These are phyloP conservation scores for Aurelia coerulea DNA, from an alignment of 30 jellyfish, hydroid and myxozoan genomes.

Conservation along the genomic window DNA sequence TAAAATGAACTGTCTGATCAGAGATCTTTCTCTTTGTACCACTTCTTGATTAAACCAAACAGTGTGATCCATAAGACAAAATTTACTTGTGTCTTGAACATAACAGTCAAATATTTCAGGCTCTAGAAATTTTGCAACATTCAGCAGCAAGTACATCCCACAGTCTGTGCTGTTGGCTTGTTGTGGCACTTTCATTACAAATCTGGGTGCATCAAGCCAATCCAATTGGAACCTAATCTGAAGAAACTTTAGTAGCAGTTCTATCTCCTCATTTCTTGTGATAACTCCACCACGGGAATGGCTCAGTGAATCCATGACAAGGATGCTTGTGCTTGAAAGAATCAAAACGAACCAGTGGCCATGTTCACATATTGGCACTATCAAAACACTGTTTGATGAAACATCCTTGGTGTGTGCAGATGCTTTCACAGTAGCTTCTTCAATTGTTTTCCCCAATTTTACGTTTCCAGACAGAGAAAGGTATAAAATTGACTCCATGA, in stretches of 20 bases:
- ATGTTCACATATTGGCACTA: conserved; percentile 43
- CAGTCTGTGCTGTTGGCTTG: conserved; percentile 47
- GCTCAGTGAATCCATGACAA: conserved; percentile 52
- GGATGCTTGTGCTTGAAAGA: conserved; percentile 18
- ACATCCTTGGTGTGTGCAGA: conserved; percentile 24
- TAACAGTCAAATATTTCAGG: background rate
- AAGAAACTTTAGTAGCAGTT: background rate
- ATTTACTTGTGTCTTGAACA: too few species aligned
- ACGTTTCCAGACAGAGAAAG: conserved; percentile 18
- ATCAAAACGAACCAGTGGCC: conserved; percentile 41
- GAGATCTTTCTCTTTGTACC: too few species aligned
- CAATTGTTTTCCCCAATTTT: conserved; percentile 11
- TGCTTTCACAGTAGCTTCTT: conserved; percentile 24
- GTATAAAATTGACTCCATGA: conserved; percentile 43
- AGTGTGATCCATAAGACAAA: too few species aligned
- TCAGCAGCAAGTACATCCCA: conserved; percentile 36
- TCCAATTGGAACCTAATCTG: background rate
- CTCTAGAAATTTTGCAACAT: background rate
- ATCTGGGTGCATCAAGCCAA: background rate
- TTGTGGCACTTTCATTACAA: conserved; percentile 17
- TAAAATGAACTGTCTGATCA: too few species aligned
- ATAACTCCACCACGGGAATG: conserved; percentile 5
- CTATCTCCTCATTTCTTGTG: conserved; percentile 6
- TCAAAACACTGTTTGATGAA: conserved; percentile 14
- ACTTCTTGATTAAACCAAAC: too few species aligned